A percentile compares a stretch with the other conserved stretches of the same genome.
Evolutionary conservation across 1,140 invertebrate species (phyloP).

Genomic region (Venustaconcha ellipsiformis): DNA sequence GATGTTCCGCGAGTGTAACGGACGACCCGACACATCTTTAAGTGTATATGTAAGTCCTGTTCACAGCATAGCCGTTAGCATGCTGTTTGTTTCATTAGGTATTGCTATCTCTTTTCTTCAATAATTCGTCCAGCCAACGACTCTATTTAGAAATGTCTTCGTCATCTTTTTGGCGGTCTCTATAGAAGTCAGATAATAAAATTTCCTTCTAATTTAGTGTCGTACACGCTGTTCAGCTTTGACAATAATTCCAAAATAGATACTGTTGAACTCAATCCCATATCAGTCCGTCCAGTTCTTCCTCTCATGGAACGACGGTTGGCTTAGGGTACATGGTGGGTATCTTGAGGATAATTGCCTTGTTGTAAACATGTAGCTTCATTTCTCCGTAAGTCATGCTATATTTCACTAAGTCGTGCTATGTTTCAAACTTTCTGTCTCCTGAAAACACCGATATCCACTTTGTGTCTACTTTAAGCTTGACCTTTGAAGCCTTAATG

Average conservation of each 20-base stretch:
- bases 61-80: too few relatives aligned
- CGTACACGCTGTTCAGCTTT: constrained; percentile 12
- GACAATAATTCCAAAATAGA: not conserved
- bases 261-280: not conserved
- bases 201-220: constrained; percentile 1
- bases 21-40: too few relatives aligned
- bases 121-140: constrained; percentile 8
- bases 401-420: too few relatives aligned
- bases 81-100: too few relatives aligned
- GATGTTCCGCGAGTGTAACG: too few relatives aligned
- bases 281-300: not conserved
- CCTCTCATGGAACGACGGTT: not conserved
- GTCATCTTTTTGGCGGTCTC: not conserved
- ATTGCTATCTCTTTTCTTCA: not conserved
- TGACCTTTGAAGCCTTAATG: too few relatives aligned
- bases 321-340: too few relatives aligned
- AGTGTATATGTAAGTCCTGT: too few relatives aligned
- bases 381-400: not conserved
- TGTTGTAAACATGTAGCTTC: not conserved
- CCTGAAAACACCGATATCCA: too few relatives aligned
- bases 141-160: not conserved
- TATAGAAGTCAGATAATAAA: not conserved
- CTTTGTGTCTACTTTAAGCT: too few relatives aligned
- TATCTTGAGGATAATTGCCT: too few relatives aligned
- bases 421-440: too few relatives aligned